Evolutionary conservation across 2,888 invertebrate genomes (phyloP).

Genomic region (Andrena bicolor): DNA sequence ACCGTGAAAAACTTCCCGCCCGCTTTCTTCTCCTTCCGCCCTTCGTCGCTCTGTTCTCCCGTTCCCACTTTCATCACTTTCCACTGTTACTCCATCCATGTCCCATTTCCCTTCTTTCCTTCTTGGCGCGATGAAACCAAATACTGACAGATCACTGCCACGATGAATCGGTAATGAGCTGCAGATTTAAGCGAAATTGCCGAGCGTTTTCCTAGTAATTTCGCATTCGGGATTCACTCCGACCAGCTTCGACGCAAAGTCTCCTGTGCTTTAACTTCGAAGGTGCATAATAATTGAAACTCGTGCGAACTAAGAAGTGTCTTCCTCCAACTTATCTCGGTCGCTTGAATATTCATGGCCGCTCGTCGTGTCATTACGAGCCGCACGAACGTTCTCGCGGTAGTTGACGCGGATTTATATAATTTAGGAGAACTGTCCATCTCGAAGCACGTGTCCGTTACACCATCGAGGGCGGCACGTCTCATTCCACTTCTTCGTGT

Average conservation of each 20-base stretch:
- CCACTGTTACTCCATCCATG: background rate
- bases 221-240: conserved; percentile 39
- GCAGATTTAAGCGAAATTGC: conserved; percentile 14
- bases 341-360: conserved; percentile 58
- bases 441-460: background rate
- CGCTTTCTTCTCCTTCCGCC: background rate
- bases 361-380: conserved; percentile 48
- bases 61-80: background rate
- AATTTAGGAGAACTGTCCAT: conserved; percentile 27
- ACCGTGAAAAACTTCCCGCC: conserved; percentile 39
- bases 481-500: background rate
- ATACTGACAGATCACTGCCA: conserved; percentile 1
- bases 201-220: conserved; percentile 40
- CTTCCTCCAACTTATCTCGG: conserved; percentile 51
- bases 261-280: conserved; percentile 21
- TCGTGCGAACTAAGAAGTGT: conserved; percentile 52
- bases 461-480: background rate
- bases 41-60: background rate
- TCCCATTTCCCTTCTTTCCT: background rate
- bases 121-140: background rate
- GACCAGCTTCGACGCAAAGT: conserved; percentile 19
- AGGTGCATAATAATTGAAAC: conserved; percentile 66
- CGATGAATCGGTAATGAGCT: conserved; percentile 49
- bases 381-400: conserved; percentile 35
- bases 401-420: conserved; percentile 31